These are phyloP conservation scores for Actenoides lindsayi DNA, from an alignment of 2,113 vertebrate species.

Conservation along the genomic window DNA sequence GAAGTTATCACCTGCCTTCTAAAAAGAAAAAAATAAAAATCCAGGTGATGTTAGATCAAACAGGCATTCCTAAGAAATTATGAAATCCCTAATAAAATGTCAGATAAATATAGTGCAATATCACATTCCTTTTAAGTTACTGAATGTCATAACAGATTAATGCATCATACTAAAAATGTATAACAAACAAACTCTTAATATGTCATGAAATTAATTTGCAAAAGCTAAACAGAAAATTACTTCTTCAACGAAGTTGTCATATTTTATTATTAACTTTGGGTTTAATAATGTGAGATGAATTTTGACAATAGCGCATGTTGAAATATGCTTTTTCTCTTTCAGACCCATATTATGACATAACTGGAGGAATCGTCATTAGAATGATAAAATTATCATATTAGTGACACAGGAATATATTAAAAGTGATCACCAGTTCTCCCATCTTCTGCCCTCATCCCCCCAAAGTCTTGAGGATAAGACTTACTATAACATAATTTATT, in stretches of 20 bases:
- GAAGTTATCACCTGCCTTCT: neutral
- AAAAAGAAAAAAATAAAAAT: neutral
- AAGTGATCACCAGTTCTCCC: neutral
- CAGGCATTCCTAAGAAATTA: neutral
- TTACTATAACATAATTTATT: neutral
- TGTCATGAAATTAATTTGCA: slow-evolving; percentile 45
- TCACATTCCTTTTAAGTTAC: slow-evolving; percentile 19
- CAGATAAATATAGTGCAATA: neutral
- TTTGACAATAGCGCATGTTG: neutral
- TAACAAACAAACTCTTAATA: slow-evolving; percentile 55
- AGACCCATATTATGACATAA: neutral
- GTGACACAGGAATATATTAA: neutral
- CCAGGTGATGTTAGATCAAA: neutral
- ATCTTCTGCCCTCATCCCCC: neutral
- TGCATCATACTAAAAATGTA: slow-evolving; percentile 27
- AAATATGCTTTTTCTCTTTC: neutral
- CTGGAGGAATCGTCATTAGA: neutral
- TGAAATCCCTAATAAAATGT: slow-evolving; percentile 8
- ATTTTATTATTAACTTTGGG: slow-evolving; percentile 45
- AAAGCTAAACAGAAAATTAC: slow-evolving; percentile 55
- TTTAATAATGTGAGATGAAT: slow-evolving; percentile 31
- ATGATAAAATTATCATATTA: neutral
- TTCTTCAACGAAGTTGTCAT: slow-evolving; percentile 43
- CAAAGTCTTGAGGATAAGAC: neutral
- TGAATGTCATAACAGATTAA: slow-evolving; percentile 30